Evolutionary conservation across 2,113 vertebrate species (phyloP).

Genomic region (Tilapia sparmanii): DNA sequence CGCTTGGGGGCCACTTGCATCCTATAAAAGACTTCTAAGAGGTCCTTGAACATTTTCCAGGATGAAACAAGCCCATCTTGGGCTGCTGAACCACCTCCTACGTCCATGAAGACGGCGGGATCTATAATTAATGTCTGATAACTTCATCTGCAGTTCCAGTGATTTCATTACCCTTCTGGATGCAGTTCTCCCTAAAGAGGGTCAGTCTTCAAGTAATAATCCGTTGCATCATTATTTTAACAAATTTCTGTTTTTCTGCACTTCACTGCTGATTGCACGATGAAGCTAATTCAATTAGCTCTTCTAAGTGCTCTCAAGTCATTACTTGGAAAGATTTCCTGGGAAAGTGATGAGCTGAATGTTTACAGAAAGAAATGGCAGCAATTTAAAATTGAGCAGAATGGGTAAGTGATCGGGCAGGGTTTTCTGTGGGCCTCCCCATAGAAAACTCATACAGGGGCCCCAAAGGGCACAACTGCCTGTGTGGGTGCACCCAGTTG

Average conservation of each 20-base stretch:
- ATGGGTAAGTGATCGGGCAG: background rate
- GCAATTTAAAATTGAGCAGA: background rate
- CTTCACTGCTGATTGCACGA: background rate
- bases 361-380: background rate
- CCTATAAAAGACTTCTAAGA: slow-evolving; percentile 27
- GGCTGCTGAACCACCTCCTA: background rate
- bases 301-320: background rate
- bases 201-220: background rate
- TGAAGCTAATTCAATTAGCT: background rate
- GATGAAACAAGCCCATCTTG: background rate
- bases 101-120: background rate
- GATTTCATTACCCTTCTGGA: background rate
- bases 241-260: background rate
- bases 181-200: background rate
- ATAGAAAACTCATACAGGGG: background rate
- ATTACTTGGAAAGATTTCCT: background rate
- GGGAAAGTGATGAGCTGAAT: background rate
- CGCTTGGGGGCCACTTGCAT: slow-evolving; percentile 30
- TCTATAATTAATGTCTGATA: slow-evolving; percentile 15
- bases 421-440: background rate
- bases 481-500: background rate
- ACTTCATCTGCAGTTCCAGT: background rate
- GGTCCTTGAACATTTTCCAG: slow-evolving; percentile 49
- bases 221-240: background rate
- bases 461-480: background rate